These are phyloP conservation scores for Podarcis siculus DNA, from an alignment of 2,797 vertebrate genomes.

Conservation along the genomic window DNA sequence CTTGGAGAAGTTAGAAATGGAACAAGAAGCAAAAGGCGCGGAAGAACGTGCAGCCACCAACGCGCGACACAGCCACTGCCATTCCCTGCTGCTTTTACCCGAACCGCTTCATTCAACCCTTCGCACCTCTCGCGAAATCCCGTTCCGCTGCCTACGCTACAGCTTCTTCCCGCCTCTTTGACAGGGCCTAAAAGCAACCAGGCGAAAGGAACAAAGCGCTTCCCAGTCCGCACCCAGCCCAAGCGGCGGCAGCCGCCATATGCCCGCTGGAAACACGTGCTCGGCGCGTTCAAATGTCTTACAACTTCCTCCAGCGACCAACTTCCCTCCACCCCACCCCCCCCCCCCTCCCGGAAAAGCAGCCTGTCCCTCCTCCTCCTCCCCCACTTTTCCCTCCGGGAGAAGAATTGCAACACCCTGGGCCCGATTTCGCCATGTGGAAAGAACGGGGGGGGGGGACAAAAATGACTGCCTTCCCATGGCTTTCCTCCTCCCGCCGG, in stretches of 20 bases:
- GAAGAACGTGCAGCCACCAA: conserved; percentile 60
- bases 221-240: conserved; percentile 77
- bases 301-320: conserved; percentile 78
- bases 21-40: conserved; percentile 65
- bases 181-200: conserved; percentile 62
- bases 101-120: background rate
- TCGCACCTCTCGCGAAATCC: background rate
- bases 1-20: conserved; percentile 64
- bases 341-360: conserved; percentile 58
- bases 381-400: conserved; percentile 36
- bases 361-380: conserved; percentile 38
- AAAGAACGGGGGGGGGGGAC: background rate
- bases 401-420: conserved; percentile 42
- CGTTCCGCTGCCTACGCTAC: background rate
- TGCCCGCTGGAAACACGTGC: conserved; percentile 82
- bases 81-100: conserved; percentile 32
- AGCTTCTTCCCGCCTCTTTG: conserved; percentile 62
- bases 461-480: background rate
- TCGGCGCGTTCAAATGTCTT: conserved; percentile 76
- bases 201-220: conserved; percentile 81
- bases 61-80: conserved; percentile 46
- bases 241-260: conserved; percentile 74
- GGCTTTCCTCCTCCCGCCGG: conserved; percentile 20
- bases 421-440: conserved; percentile 44
- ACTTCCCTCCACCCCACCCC: conserved; percentile 59